phyloP scores from a whole-genome alignment of 2,113 vertebrate genomes.

The Lasiurus cinereus region DNA sequence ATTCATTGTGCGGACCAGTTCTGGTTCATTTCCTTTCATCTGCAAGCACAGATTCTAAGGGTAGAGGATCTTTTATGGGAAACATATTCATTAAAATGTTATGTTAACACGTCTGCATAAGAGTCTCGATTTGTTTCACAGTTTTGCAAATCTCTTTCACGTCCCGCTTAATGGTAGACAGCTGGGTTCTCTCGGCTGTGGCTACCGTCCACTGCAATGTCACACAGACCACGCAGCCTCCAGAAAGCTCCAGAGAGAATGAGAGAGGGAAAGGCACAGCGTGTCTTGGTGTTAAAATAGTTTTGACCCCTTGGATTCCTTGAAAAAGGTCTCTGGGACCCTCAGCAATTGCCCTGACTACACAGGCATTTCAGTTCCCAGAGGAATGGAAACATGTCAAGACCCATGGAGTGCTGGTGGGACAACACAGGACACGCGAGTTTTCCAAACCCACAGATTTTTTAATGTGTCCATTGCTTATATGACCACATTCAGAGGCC shows the following conservation, averaged over 20 bases:
- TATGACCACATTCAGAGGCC: neutral
- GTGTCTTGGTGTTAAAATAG: neutral
- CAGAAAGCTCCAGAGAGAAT: neutral
- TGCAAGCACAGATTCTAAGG: neutral
- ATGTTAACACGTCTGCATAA: neutral
- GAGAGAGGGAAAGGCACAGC: neutral
- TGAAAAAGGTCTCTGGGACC: neutral
- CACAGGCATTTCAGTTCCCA: neutral
- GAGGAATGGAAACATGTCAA: neutral
- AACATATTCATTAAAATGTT: neutral
- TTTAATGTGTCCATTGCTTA: neutral
- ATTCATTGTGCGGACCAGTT: neutral
- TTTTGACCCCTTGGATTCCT: neutral
- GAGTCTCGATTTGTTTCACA: neutral
- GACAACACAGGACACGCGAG: neutral
- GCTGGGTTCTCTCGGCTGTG: neutral
- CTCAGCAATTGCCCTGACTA: neutral
- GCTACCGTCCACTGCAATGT: neutral
- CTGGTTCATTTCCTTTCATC: neutral
- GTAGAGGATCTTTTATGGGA: neutral
- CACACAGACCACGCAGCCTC: neutral
- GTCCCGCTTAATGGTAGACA: neutral
- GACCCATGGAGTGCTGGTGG: neutral
- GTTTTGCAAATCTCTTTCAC: neutral
- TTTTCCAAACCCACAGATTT: neutral